phyloP scores from a whole-genome alignment of 2,888 invertebrate species.

The Anagyrus pseudococci region DNA sequence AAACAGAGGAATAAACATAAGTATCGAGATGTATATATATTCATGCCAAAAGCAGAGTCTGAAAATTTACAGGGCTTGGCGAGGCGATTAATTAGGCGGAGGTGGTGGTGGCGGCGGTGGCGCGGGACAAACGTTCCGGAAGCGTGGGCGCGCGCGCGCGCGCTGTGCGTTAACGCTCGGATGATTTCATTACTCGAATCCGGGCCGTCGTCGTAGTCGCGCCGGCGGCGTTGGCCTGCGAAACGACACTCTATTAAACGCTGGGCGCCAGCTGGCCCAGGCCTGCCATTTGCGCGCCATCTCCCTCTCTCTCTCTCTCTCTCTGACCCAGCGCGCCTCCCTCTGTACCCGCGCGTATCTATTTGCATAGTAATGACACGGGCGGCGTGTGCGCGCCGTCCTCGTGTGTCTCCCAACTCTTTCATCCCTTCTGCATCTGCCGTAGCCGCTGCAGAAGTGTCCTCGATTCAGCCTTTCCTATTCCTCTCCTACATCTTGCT shows the following conservation, averaged over 20 bases:
- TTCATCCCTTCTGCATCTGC: background rate
- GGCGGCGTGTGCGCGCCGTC: too few species aligned
- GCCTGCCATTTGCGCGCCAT: slow-evolving; percentile 50
- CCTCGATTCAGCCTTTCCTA: too few species aligned
- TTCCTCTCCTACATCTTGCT: too few species aligned
- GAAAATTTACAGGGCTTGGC: slow-evolving; percentile 1
- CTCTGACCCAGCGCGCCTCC: too few species aligned
- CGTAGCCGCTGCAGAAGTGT: slow-evolving; percentile 1
- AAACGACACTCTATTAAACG: slow-evolving; percentile 50
- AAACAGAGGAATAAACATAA: too few species aligned
- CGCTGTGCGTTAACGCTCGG: slow-evolving; percentile 47
- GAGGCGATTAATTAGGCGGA: slow-evolving; percentile 28
- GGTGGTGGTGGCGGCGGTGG: background rate
- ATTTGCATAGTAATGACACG: slow-evolving; percentile 60
- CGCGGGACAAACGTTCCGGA: slow-evolving; percentile 19
- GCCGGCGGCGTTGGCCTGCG: slow-evolving; percentile 10
- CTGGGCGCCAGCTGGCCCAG: slow-evolving; percentile 55
- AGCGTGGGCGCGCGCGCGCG: slow-evolving; percentile 4
- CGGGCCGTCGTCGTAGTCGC: slow-evolving; percentile 34
- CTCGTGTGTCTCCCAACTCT: too few species aligned
- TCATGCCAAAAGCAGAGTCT: too few species aligned
- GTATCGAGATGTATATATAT: too few species aligned
- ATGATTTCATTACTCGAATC: slow-evolving; percentile 57
- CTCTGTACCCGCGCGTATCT: slow-evolving; percentile 56
- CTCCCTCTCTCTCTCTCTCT: too few species aligned